Base-by-base conservation (phyloP, 2,888 invertebrate genomes). In the Nymphalis polychloros region DNA sequence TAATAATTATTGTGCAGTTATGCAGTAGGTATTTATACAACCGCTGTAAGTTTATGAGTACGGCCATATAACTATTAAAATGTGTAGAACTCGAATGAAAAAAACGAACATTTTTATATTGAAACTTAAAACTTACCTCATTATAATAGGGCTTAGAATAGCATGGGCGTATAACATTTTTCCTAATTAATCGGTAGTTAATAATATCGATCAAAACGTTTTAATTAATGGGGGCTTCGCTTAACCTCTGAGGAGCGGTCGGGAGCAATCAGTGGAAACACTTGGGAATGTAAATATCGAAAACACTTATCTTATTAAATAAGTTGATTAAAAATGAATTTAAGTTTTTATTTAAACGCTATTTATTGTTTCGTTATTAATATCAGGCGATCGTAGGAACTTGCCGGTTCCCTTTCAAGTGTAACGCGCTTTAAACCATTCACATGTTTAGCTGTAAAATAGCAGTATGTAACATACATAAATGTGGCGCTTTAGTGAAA, bases 151-250 rank as follows among this genome's bases (percentile, higher is more conserved):
- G 49, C 23, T 59, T 49, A 49, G 23, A 64, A 41, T 64, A 7
- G 52, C 23, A 23, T 16, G 20, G 16, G 5, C 17, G 41, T 41
- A 49, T 13, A 16, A 10, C 10, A n/a, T 49, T 52, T 48, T 62
- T 55, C 67, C 64, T 41, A 70, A 67, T 70, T 70, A 64, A 67
- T 70, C 67, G 64, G 60, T 67, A 67, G 59, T 70, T 64, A 68
- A 64, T 61, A 67, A 64, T 67, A 61, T 70, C 57, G 64, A 70
- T 67, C 67, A 64, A 67, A 59, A 62, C 61, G 61, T 59, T 67
- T 70, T 70, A 70, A 70, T 70, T 64, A 59, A 61, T 31, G 59
- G 60, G 23, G 55, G 46, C 64, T 57, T 68, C 64, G 27, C 52
- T 52, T 23, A 52, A 23, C 10, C 52, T 52, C 52, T 13, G 52